phyloP scores from a whole-genome alignment of 2,113 vertebrate genomes.

The Marmota flaviventris region DNA sequence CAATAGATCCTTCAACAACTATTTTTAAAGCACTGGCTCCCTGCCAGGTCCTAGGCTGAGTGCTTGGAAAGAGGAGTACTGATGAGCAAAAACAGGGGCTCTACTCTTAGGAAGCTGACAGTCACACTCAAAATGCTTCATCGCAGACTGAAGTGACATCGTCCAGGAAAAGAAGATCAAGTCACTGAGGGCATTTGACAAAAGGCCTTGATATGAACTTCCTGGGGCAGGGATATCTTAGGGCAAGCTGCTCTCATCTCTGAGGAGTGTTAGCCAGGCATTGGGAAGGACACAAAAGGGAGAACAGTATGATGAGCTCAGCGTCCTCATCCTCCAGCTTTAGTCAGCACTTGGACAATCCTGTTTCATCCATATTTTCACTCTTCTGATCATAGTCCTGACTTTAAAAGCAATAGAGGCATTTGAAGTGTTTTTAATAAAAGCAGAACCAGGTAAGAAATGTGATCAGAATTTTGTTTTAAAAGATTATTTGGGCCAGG shows the following conservation, averaged over 20 bases:
- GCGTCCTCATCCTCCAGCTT: neutral
- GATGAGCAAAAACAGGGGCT: neutral
- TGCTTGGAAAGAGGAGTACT: neutral
- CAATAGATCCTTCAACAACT: constrained; percentile 18
- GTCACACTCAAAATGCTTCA: neutral
- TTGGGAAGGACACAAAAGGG: neutral
- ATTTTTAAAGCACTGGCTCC: neutral
- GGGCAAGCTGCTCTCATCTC: neutral
- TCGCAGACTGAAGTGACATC: neutral
- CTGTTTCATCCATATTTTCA: neutral
- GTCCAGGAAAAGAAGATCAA: neutral
- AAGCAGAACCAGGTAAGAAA: neutral
- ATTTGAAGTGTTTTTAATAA: constrained; percentile 47
- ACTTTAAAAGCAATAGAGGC: neutral
- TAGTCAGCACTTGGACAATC: neutral
- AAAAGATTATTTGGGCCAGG: neutral
- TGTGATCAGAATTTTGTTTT: constrained; percentile 13
- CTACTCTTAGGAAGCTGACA: neutral
- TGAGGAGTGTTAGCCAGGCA: neutral
- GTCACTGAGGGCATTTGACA: no score
- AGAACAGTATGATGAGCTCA: neutral
- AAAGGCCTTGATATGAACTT: neutral
- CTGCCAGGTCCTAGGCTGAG: neutral
- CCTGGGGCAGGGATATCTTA: neutral
- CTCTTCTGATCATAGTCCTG: neutral